Conservation (phyloP, 2,797 vertebrate genomes). For the Enteromius mattozi region DNA sequence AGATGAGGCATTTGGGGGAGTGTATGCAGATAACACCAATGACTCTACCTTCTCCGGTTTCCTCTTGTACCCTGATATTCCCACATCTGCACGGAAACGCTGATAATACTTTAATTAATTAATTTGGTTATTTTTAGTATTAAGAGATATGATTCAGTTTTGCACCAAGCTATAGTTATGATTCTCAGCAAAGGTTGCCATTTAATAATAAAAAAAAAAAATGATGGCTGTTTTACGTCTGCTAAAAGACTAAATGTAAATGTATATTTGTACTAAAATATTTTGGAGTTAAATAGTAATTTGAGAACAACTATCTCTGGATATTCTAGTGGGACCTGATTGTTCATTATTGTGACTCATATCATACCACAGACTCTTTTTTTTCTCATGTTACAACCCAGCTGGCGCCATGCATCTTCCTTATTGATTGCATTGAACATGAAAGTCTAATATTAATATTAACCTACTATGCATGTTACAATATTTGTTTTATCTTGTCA, state of each 20-base stretch:
- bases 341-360: not conserved
- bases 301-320: not conserved
- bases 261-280: not conserved
- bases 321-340: not conserved
- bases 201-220: not conserved
- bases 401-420: not conserved
- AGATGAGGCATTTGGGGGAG: conserved; percentile 70
- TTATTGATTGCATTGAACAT: not conserved
- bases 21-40: conserved; percentile 84
- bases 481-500: not conserved
- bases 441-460: not conserved
- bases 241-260: no score
- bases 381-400: not conserved
- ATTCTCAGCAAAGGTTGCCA: not conserved
- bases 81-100: not conserved
- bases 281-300: not conserved
- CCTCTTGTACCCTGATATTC: conserved; percentile 79
- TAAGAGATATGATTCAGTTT: not conserved
- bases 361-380: not conserved
- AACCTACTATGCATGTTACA: not conserved
- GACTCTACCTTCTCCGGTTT: conserved; percentile 86
- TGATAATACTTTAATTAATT: conserved; percentile 7
- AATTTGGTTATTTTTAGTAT: not conserved
- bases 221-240: not conserved
- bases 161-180: not conserved